Evolutionary conservation across 2,113 vertebrate genomes (phyloP).

Genomic region (Chionomys nivalis): DNA sequence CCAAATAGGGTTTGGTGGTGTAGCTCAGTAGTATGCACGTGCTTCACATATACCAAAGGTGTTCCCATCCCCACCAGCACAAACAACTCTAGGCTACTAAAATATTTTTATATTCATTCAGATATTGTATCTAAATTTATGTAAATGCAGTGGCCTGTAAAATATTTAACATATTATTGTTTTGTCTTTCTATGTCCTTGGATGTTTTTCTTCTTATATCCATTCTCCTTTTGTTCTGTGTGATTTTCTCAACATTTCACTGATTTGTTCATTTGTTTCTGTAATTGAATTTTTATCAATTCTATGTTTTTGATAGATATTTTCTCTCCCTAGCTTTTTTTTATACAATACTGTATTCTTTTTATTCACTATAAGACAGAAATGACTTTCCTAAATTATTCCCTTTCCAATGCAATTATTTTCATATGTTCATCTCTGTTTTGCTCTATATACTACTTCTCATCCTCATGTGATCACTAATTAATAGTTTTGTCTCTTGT

Average conservation of each 20-base stretch:
- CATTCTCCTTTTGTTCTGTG: not conserved
- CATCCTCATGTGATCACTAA: not conserved
- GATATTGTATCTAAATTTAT: not conserved
- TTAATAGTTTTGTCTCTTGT: not conserved
- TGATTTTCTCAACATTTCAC: conserved; percentile 6
- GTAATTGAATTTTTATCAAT: not conserved
- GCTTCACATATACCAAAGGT: not conserved
- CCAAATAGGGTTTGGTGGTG: fast-evolving
- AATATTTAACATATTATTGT: conserved; percentile 13
- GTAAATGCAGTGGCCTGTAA: not conserved
- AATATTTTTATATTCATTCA: not conserved
- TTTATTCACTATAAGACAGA: not conserved
- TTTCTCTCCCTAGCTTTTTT: conserved; percentile 1
- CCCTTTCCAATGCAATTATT: not conserved
- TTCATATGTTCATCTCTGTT: not conserved
- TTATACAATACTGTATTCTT: not conserved
- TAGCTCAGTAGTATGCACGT: not conserved
- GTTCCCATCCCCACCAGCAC: not conserved
- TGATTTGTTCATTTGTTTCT: conserved; percentile 31
- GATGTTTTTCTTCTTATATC: not conserved
- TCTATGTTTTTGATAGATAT: not conserved
- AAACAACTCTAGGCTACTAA: not conserved
- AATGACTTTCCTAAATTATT: not conserved
- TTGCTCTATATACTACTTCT: not conserved
- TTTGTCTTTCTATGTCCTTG: not conserved